Percentiles rank a stretch among this genome's conserved stretches.
Conservation (phyloP, 2,113 vertebrate species). For the Sphaerodactylus townsendi region DNA sequence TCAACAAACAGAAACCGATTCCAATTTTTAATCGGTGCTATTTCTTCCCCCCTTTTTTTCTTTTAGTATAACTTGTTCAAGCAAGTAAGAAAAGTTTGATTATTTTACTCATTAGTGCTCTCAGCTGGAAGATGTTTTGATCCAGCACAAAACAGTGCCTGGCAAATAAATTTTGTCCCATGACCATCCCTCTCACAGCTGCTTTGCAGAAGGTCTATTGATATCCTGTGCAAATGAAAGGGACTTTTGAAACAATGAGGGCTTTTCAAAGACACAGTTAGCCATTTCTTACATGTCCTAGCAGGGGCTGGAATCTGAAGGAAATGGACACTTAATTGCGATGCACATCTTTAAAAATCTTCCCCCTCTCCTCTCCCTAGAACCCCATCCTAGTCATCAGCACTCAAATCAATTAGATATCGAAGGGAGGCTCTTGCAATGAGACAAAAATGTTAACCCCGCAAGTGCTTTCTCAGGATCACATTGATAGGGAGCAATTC, state of each 20-base stretch:
- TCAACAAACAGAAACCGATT: not conserved
- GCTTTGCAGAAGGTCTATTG: not conserved
- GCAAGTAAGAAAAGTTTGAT: not conserved
- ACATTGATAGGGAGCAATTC: not conserved
- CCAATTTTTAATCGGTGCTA: not conserved
- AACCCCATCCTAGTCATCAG: not conserved
- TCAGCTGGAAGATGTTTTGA: not conserved
- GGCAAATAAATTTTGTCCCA: not conserved
- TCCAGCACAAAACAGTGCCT: not conserved
- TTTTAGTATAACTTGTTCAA: not conserved
- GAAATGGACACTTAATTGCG: not conserved
- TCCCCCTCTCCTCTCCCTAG: not conserved
- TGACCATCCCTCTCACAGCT: not conserved
- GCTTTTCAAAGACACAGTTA: not conserved
- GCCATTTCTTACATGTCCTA: not conserved
- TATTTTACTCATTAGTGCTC: not conserved
- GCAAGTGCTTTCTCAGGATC: fast-evolving
- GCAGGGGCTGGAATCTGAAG: not conserved
- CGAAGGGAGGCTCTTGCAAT: not conserved
- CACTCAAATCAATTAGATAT: fast-evolving
- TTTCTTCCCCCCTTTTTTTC: not conserved
- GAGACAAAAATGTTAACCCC: fast-evolving
- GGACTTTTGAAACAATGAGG: not conserved
- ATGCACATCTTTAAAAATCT: not conserved
- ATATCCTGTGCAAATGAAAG: slow-evolving; percentile 1